Conservation (phyloP, 2,797 vertebrate genomes). For the Poecilia wingei region DNA sequence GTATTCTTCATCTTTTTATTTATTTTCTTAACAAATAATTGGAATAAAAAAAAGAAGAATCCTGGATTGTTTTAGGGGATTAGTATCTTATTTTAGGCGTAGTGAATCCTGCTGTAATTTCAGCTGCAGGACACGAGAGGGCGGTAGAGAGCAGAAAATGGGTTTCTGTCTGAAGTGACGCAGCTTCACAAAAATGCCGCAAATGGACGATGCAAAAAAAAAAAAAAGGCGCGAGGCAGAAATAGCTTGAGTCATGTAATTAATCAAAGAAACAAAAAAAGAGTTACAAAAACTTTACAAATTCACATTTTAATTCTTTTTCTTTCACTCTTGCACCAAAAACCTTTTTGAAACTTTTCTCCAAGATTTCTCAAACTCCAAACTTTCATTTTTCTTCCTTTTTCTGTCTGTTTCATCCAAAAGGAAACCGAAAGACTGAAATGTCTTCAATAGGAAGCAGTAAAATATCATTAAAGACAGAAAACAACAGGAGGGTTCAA, state of each 20-base stretch:
- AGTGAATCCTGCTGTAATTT: not conserved
- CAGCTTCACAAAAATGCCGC: not conserved
- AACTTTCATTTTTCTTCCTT: not conserved
- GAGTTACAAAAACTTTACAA: not conserved
- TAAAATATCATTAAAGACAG: not conserved
- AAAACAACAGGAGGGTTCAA: not conserved
- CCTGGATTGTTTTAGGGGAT: not conserved
- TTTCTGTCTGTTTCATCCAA: not conserved
- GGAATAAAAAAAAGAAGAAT: not conserved
- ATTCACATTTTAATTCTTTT: not conserved
- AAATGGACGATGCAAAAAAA: not conserved
- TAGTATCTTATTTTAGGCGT: no score
- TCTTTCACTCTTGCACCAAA: not conserved
- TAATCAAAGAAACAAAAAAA: not conserved
- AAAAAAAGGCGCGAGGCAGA: not conserved
- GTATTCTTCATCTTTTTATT: not conserved
- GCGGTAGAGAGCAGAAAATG: slow-evolving; percentile 12
- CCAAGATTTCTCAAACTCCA: not conserved
- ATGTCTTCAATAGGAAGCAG: not conserved
- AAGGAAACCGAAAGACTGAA: not conserved
- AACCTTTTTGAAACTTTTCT: not conserved
- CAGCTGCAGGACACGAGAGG: slow-evolving; percentile 17
- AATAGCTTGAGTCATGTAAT: not conserved
- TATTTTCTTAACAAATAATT: not conserved
- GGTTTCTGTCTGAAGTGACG: not conserved